phyloP scores from a whole-genome alignment of 2,797 vertebrate genomes.

The Sylvia borin region DNA sequence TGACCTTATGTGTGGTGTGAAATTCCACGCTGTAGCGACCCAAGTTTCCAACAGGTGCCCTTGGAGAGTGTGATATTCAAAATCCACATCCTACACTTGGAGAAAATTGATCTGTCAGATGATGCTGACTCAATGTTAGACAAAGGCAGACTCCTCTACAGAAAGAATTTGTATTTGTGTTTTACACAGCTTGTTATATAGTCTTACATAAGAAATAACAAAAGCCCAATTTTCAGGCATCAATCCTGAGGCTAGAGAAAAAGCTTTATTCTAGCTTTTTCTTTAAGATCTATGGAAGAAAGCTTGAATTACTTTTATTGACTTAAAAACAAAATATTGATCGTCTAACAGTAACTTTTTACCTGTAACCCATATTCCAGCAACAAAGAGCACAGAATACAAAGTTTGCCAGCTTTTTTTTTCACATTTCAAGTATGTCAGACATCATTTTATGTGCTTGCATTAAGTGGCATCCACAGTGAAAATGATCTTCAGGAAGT shows the following conservation, averaged over 20 bases:
- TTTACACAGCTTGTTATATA: background rate
- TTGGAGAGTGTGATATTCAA: constrained; percentile 6
- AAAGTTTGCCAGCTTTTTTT: background rate
- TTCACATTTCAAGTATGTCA: background rate
- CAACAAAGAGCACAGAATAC: background rate
- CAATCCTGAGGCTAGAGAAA: background rate
- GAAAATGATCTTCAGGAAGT: background rate
- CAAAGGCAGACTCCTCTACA: constrained; percentile 10
- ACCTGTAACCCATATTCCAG: background rate
- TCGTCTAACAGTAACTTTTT: background rate
- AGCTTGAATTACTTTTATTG: background rate
- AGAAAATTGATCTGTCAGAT: constrained; percentile 55
- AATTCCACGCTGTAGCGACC: constrained; percentile 44
- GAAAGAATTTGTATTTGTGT: background rate
- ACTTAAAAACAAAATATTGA: background rate
- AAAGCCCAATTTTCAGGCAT: background rate
- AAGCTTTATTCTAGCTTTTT: background rate
- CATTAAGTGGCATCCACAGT: background rate
- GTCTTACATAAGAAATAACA: background rate
- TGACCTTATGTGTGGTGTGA: constrained; percentile 1
- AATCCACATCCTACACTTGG: constrained; percentile 44
- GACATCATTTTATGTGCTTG: background rate
- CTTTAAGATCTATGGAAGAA: background rate
- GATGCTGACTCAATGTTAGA: constrained; percentile 52
- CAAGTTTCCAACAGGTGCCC: constrained; percentile 57